A percentile compares a stretch with the other conserved stretches of the same genome.
Conservation (phyloP, 2,113 vertebrate species). For the Kryptolebias marmoratus region DNA sequence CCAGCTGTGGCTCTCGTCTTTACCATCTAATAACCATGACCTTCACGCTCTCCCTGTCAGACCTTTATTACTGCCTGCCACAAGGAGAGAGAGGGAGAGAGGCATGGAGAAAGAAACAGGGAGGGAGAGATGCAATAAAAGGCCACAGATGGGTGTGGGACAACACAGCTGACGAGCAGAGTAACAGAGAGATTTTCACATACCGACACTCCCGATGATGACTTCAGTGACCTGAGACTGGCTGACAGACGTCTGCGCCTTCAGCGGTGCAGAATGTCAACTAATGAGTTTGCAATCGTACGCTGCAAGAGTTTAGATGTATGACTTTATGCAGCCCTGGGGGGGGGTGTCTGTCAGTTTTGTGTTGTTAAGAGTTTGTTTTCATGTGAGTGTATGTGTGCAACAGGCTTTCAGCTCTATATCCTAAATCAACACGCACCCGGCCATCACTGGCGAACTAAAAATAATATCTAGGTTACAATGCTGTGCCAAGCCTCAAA, state of each 20-base stretch:
- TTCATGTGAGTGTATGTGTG: background rate
- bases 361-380: conserved; percentile 20
- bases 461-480: conserved; percentile 82
- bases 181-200: conserved; percentile 69
- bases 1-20: conserved; percentile 78
- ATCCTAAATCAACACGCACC: conserved; percentile 67
- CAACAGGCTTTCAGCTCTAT: conserved; percentile 52
- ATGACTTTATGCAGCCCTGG: conserved; percentile 4
- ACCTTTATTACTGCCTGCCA: conserved; percentile 75
- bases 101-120: conserved; percentile 30
- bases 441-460: conserved; percentile 67
- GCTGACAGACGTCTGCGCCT: conserved; percentile 41
- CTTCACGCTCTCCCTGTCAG: conserved; percentile 77
- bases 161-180: conserved; percentile 63
- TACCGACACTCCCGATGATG: conserved; percentile 53
- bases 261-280: conserved; percentile 23
- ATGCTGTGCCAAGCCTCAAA: conserved; percentile 71
- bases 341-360: conserved; percentile 4
- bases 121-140: conserved; percentile 68
- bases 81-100: conserved; percentile 36
- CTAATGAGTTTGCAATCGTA: conserved; percentile 18
- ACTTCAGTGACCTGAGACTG: conserved; percentile 58
- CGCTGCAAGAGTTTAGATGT: conserved; percentile 4
- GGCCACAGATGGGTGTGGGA: conserved; percentile 70
- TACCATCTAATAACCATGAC: conserved; percentile 79